These are phyloP conservation scores for Agrotis segetum DNA, from an alignment of 2,888 invertebrate species.

Conservation along the genomic window DNA sequence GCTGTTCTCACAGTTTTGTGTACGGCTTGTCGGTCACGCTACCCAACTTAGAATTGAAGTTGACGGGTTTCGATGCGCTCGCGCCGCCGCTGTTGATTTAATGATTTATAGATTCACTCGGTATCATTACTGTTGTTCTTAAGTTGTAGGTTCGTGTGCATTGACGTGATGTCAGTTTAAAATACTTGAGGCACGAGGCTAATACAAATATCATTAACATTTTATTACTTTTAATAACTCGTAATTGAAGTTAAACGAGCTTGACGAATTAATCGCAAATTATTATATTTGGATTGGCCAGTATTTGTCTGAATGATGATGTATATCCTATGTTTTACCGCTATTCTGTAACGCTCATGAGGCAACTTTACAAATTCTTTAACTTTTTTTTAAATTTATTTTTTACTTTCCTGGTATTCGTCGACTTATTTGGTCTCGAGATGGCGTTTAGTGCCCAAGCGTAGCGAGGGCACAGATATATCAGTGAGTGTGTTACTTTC, in stretches of 20 bases:
- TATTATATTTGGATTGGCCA: slow-evolving; percentile 7
- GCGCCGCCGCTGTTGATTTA: slow-evolving; percentile 8
- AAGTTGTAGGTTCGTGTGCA: slow-evolving; percentile 4
- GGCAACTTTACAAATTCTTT: too few species aligned
- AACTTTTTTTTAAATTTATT: too few species aligned
- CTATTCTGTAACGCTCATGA: too few species aligned
- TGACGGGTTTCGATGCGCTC: slow-evolving; percentile 9
- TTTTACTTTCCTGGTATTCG: too few species aligned
- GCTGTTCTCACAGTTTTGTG: slow-evolving; percentile 20
- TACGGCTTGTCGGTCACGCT: background rate
- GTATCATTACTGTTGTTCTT: slow-evolving; percentile 3
- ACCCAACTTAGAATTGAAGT: slow-evolving; percentile 4
- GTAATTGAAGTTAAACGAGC: slow-evolving; percentile 28
- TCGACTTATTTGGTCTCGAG: too few species aligned
- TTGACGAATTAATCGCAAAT: slow-evolving; percentile 9
- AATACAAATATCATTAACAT: slow-evolving; percentile 29
- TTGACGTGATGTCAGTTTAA: slow-evolving; percentile 16
- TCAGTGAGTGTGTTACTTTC: too few species aligned
- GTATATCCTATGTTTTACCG: background rate
- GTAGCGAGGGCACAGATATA: too few species aligned
- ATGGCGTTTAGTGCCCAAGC: too few species aligned
- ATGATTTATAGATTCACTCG: slow-evolving; percentile 26
- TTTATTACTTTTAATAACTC: slow-evolving; percentile 40
- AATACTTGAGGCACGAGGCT: slow-evolving; percentile 7
- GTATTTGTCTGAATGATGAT: background rate